A percentile compares a stretch with the other conserved stretches of the same genome.
Conservation (phyloP, 2,888 invertebrate genomes). For the Drosophila tanythrix region DNA sequence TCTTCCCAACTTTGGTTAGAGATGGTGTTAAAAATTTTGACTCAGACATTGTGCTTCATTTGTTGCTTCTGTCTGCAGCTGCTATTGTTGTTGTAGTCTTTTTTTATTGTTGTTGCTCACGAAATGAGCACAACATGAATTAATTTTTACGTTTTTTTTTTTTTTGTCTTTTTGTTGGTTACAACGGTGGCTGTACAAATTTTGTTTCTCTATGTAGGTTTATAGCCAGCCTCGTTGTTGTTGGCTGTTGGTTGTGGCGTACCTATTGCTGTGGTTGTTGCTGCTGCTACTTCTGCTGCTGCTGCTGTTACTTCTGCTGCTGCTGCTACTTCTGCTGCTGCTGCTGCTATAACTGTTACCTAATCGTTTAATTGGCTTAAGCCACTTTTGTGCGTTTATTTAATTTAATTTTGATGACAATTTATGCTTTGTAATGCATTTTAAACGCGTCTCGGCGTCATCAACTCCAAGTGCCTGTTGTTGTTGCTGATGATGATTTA, state of each 20-base stretch:
- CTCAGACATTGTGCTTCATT: constrained; percentile 36
- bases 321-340: constrained; percentile 1
- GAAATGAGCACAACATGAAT: constrained; percentile 81
- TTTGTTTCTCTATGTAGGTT: constrained; percentile 75
- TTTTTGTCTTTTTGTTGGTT: constrained; percentile 36
- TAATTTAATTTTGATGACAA: constrained; percentile 78
- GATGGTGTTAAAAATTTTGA: constrained; percentile 47
- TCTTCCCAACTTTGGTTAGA: neutral
- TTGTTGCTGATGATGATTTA: constrained; percentile 47
- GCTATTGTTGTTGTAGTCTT: constrained; percentile 16
- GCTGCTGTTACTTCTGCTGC: constrained; percentile 20
- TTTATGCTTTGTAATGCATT: constrained; percentile 77
- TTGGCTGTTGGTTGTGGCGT: constrained; percentile 25
- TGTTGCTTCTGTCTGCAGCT: constrained; percentile 16
- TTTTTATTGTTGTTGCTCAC: constrained; percentile 46
- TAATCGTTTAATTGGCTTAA: constrained; percentile 82
- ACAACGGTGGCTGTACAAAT: constrained; percentile 58
- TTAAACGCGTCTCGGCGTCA: constrained; percentile 69
- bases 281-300: neutral
- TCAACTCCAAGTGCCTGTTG: constrained; percentile 51
- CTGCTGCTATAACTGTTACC: constrained; percentile 75
- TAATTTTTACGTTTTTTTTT: constrained; percentile 60
- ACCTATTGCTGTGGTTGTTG: constrained; percentile 35
- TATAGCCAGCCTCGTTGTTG: constrained; percentile 59
- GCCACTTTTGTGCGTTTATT: constrained; percentile 62